Conservation (phyloP, 2,797 vertebrate species). For the Vespertilio murinus region DNA sequence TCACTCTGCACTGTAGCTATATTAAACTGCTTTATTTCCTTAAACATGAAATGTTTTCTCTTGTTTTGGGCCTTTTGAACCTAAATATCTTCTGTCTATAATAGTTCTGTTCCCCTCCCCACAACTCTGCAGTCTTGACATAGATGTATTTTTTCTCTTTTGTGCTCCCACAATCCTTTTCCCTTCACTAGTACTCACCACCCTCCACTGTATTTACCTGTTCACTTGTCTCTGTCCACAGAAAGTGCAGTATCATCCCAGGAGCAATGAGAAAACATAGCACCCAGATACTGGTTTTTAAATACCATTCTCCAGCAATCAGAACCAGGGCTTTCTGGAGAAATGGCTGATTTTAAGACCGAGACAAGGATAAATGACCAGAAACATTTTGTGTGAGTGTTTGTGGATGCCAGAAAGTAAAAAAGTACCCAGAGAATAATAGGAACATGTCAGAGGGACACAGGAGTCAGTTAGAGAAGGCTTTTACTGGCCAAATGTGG, state of each 20-base stretch:
- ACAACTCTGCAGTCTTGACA: neutral
- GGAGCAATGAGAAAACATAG: neutral
- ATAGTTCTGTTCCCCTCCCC: neutral
- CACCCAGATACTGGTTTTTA: neutral
- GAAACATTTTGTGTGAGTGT: neutral
- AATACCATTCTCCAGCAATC: neutral
- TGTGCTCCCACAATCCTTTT: neutral
- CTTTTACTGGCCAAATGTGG: conserved; percentile 10
- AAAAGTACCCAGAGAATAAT: neutral
- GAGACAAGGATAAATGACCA: neutral
- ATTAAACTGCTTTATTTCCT: neutral
- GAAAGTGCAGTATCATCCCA: neutral
- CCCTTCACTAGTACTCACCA: neutral
- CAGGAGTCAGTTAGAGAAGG: neutral
- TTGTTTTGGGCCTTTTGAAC: neutral
- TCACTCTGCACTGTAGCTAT: neutral
- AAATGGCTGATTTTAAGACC: neutral
- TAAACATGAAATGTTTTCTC: neutral
- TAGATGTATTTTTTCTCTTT: neutral
- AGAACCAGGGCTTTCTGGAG: neutral
- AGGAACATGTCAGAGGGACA: neutral
- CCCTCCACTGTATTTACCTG: neutral
- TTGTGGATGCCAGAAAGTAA: neutral
- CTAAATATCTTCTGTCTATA: neutral
- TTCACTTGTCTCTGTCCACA: neutral